A percentile compares a stretch with the other conserved stretches of the same genome.
These are phyloP conservation scores for Brachylomia viminalis DNA, from an alignment of 2,888 invertebrate genomes.

Conservation along the genomic window DNA sequence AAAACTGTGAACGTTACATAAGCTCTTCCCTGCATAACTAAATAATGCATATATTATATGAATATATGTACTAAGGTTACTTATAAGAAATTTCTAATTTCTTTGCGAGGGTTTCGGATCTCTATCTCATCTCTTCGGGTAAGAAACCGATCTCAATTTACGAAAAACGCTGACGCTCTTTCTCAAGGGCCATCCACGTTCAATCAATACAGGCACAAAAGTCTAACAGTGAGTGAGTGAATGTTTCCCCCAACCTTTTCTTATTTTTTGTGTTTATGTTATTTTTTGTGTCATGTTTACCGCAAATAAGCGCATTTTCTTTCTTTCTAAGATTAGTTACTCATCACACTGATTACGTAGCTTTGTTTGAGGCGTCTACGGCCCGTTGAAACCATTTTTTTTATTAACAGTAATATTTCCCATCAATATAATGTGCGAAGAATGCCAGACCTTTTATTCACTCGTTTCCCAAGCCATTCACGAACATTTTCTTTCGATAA, in stretches of 20 bases:
- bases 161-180: slow-evolving; percentile 50
- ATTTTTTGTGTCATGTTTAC: no score
- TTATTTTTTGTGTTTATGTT: no score
- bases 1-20: not conserved
- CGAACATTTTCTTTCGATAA: slow-evolving; percentile 4
- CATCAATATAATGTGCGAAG: slow-evolving; percentile 18
- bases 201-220: not conserved
- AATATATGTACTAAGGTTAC: not conserved
- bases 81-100: slow-evolving; percentile 26
- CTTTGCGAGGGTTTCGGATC: not conserved
- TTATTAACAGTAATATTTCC: not conserved
- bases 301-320: no score
- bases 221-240: no score
- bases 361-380: not conserved
- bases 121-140: slow-evolving; percentile 7
- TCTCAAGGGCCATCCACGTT: not conserved
- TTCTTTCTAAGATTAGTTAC: no score
- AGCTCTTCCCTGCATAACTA: not conserved
- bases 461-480: slow-evolving; percentile 7
- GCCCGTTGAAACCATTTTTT: not conserved
- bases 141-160: slow-evolving; percentile 36
- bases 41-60: slow-evolving; percentile 5
- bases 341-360: not conserved
- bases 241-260: no score
- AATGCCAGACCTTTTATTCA: not conserved